Conservation (phyloP, 2,113 vertebrate species). For the Saccopteryx bilineata region DNA sequence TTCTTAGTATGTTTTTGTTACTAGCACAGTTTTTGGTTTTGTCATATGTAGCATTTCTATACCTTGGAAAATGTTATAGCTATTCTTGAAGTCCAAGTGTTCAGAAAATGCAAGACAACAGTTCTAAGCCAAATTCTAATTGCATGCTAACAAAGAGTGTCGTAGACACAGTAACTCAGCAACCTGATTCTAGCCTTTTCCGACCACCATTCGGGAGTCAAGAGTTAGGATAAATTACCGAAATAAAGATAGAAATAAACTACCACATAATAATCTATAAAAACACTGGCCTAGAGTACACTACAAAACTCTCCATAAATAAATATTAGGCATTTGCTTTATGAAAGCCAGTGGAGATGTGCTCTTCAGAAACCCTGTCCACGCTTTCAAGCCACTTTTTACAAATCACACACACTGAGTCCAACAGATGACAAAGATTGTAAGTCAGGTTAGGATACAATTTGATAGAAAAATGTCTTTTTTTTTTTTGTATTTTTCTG, state of each 20-base stretch:
- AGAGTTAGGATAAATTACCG: constrained; percentile 72
- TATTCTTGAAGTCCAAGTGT: constrained; percentile 77
- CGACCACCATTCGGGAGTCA: constrained; percentile 81
- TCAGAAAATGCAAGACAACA: constrained; percentile 75
- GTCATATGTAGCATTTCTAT: constrained; percentile 61
- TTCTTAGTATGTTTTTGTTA: constrained; percentile 60
- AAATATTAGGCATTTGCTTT: constrained; percentile 87
- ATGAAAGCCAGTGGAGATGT: constrained; percentile 86
- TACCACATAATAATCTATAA: constrained; percentile 87
- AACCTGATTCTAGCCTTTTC: constrained; percentile 81
- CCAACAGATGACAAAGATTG: constrained; percentile 71
- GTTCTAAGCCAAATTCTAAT: constrained; percentile 82
- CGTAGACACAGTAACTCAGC: constrained; percentile 54
- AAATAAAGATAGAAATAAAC: constrained; percentile 78
- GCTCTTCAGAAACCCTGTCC: constrained; percentile 84
- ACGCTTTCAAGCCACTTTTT: constrained; percentile 72
- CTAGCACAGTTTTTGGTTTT: constrained; percentile 56
- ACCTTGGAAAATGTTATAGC: constrained; percentile 60
- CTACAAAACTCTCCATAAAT: constrained; percentile 88
- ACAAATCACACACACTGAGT: constrained; percentile 85
- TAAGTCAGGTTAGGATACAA: constrained; percentile 66
- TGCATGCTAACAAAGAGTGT: constrained; percentile 80
- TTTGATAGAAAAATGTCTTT: constrained; percentile 77
- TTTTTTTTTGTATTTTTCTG: too few relatives aligned
- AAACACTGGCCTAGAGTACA: constrained; percentile 89